Conservation (phyloP, 2,888 invertebrate species). For the Hypomecis punctinalis region DNA sequence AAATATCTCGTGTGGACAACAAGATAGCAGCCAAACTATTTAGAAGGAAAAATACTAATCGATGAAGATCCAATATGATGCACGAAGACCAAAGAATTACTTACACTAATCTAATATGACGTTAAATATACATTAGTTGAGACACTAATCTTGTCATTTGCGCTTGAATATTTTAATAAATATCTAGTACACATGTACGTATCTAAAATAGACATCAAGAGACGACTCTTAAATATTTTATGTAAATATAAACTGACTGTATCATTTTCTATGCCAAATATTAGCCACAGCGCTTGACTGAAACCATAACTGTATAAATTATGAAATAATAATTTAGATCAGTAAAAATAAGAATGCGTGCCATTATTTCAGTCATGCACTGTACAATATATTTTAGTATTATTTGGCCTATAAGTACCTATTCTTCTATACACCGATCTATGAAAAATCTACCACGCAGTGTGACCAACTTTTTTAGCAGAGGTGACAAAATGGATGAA, state of each 20-base stretch:
- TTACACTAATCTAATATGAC: conserved; percentile 31
- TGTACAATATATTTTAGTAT: neutral
- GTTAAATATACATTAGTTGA: conserved; percentile 34
- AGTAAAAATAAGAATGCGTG: neutral
- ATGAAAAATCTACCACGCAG: neutral
- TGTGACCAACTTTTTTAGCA: neutral
- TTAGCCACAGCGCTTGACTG: conserved; percentile 4
- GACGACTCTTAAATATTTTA: conserved; percentile 19
- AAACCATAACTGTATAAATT: conserved; percentile 1
- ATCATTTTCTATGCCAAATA: conserved; percentile 2
- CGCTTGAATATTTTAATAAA: conserved; percentile 46
- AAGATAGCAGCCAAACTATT: no score
- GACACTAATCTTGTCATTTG: conserved; percentile 52
- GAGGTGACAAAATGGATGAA: neutral
- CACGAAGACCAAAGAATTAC: conserved; percentile 11
- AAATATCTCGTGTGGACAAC: no score
- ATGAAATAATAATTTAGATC: neutral
- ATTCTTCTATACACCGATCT: conserved; percentile 17
- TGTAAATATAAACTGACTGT: conserved; percentile 21
- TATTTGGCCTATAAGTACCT: conserved; percentile 1
- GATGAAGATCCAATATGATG: neutral
- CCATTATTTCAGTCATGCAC: conserved; percentile 13
- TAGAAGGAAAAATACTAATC: neutral
- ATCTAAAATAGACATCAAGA: conserved; percentile 62
- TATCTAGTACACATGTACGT: conserved; percentile 50